Evolutionary conservation across 2,888 invertebrate genomes (phyloP).

Genomic region (Campoletis raptor): DNA sequence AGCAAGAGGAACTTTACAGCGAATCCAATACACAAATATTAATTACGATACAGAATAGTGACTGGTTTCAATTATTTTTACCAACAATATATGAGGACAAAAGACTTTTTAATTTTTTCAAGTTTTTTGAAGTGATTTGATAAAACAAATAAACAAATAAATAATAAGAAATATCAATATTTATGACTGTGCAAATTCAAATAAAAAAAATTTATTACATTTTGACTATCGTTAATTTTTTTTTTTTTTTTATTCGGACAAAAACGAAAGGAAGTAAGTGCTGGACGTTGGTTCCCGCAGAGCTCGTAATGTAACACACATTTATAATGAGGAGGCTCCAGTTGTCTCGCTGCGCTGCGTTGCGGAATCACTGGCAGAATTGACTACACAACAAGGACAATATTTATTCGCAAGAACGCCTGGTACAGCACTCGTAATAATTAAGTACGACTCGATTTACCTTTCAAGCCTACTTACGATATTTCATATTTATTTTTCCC

Average conservation of each 20-base stretch:
- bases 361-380: conserved; percentile 30
- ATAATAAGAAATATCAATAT: not conserved
- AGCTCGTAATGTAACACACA: conserved; percentile 36
- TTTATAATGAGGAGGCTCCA: conserved; percentile 52
- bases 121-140: not conserved
- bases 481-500: not conserved
- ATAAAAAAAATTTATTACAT: not conserved
- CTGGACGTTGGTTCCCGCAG: conserved; percentile 23
- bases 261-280: conserved; percentile 21
- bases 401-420: conserved; percentile 25
- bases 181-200: not conserved
- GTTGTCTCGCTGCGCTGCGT: conserved; percentile 14
- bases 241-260: not conserved
- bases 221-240: not conserved
- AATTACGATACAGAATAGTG: not conserved
- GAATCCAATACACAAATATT: not conserved
- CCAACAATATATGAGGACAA: not conserved
- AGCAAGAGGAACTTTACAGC: not conserved
- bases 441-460: conserved; percentile 55
- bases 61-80: not conserved
- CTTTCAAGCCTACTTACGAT: conserved; percentile 25
- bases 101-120: not conserved
- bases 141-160: not conserved
- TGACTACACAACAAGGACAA: conserved; percentile 16
- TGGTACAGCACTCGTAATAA: conserved; percentile 30